Evolutionary conservation across 2,888 invertebrate genomes (phyloP), one percentile per base, ranked within the genome.

Genomic region (Colostygia pectinataria): DNA sequence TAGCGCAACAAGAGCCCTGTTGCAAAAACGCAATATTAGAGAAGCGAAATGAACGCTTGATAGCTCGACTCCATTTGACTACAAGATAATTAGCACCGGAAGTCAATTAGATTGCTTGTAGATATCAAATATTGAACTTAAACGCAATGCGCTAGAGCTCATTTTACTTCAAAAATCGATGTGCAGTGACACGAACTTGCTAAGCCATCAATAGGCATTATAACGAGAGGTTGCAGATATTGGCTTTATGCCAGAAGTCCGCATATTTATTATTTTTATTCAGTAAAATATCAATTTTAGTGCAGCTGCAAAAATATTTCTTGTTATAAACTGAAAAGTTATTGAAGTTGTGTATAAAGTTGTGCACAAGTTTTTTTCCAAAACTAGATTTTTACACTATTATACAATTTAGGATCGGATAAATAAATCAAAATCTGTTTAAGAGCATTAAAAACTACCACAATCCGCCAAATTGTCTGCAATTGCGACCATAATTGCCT

Each of bases 221-320:
- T 52, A 46, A 33, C 42, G 25, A 46, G 41, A 24, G 40, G 18
- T 29, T 51, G 45, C 31, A 41, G 45, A 37, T 44, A 40, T 42
- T 42, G 52, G 52, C 46, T 10, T 37, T 12, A 10, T 12, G 52
- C 52, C 52, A 46, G 20, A 7, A 18, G 28, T 10, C 46, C 18
- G 38, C 38, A 32, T 25, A 38, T 27, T 41, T 39, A 28, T 41
- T 31, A 32, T 41, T 44, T 39, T 44, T 41, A 51, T 45, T 40
- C 36, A 37, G 41, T 45, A 45, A 45, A 41, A 45, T 45, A 51
- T 41, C 45, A 51, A 51, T 51, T 51, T 45, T 40, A 34, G 29
- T 38, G 15, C 29, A 20, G 14, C 18, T 49, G 27, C 32, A 20
- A 32, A 32, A 42, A 38, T 27, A 49, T 38, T 38, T 49, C 29